phyloP scores from a whole-genome alignment of 2,113 vertebrate species.

The Leucoraja erinaceus region DNA sequence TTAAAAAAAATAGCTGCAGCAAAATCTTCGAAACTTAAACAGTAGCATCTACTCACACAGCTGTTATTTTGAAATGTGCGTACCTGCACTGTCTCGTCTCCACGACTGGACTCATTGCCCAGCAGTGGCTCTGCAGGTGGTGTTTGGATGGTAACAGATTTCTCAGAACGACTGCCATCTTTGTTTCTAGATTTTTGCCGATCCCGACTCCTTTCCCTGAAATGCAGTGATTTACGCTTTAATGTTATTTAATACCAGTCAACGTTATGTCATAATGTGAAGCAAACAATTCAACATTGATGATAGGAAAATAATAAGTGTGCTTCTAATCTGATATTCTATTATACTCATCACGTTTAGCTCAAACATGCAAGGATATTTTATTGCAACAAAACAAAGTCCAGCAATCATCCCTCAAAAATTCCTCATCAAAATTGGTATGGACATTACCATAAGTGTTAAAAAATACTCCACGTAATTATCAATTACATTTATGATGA shows the following conservation, averaged over 20 bases:
- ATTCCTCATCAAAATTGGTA: background rate
- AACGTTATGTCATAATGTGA: background rate
- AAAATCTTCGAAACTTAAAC: rapidly evolving
- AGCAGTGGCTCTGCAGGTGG: slow-evolving; percentile 74
- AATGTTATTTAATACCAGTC: too few relatives aligned
- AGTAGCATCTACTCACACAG: background rate
- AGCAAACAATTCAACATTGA: background rate
- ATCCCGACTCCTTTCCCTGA: slow-evolving; percentile 76
- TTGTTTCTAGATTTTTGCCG: slow-evolving; percentile 83
- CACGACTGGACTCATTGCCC: slow-evolving; percentile 64
- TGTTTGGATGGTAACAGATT: slow-evolving; percentile 85
- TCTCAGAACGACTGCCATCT: slow-evolving; percentile 83
- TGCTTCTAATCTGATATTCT: background rate
- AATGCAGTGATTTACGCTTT: background rate
- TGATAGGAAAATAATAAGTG: background rate
- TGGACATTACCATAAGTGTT: background rate
- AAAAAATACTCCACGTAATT: background rate
- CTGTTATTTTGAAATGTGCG: background rate
- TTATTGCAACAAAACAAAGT: background rate
- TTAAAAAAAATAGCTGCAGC: background rate
- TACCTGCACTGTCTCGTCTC: slow-evolving; percentile 77
- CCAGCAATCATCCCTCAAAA: background rate
- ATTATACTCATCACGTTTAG: background rate
- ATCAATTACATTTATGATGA: background rate
- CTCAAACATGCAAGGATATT: background rate